Conservation (phyloP, 2,797 vertebrate species). For the Gallinago solitaria region DNA sequence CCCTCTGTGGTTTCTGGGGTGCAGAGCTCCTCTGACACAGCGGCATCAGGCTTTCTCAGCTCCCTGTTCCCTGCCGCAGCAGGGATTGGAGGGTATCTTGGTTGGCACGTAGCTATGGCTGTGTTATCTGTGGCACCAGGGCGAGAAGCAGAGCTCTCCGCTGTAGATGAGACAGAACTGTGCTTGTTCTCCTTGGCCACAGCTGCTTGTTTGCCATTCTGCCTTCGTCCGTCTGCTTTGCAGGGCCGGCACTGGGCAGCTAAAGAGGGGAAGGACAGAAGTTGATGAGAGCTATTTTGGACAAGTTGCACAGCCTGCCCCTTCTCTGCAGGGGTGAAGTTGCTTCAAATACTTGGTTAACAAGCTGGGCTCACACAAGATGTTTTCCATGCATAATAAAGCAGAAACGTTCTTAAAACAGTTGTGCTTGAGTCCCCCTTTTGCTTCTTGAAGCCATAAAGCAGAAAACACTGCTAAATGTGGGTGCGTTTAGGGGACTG, state of each 20-base stretch:
- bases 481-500: not conserved
- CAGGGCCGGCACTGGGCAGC: not conserved
- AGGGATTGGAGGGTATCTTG: not conserved
- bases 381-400: not conserved
- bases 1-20: not conserved
- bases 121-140: not conserved
- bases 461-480: not conserved
- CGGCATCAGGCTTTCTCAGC: not conserved
- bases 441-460: not conserved
- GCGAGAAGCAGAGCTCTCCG: not conserved
- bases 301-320: not conserved
- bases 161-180: not conserved
- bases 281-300: not conserved
- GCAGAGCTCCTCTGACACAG: not conserved
- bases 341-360: conserved; percentile 12
- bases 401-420: not conserved
- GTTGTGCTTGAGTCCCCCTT: not conserved
- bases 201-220: not conserved
- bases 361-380: not conserved
- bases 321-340: not conserved
- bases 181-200: not conserved
- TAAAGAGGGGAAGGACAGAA: not conserved
- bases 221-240: not conserved
- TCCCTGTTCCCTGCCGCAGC: not conserved
- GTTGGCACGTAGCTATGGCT: not conserved